Base-by-base conservation (phyloP, 2,888 invertebrate genomes). In the Acholoe squamosa region DNA sequence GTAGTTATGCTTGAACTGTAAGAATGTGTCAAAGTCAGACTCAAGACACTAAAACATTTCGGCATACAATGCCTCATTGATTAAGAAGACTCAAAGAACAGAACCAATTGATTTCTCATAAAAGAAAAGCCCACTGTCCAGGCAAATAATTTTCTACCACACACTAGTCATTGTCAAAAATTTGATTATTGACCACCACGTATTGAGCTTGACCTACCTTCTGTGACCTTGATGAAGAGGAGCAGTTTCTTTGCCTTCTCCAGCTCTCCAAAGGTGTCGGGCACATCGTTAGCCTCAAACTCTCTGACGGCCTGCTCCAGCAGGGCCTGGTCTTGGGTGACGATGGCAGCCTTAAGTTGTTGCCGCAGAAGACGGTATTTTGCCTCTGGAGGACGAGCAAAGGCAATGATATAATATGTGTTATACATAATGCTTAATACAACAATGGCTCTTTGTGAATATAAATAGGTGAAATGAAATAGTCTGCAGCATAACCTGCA, bases 291-390 rank as follows among this genome's bases (percentile, higher is more conserved):
- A 19, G 31, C 51, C 61, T 92, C 77, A 33, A 51, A 91, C 22
- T 91, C 84, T 14, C 88, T 14, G 33, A 92, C 91, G 67, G 91
- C 91, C 25, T 88, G 52, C 52, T 71, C 28, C n/a, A 92, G 43
- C 14, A 86, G 43, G 25, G 61, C 89, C 31, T 34, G 34, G 67
- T 92, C 91, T 52, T 91, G 80, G 12, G 92, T 89, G n/a, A 86
- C 33, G 34, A 92, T 92, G 25, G 92, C 92, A 5, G 89, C 91
- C 56, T 91, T 91, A 52, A 92, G 77, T 54, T 89, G 67, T 22
- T 91, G 84, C 10, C 86, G n/a, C n/a, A 67, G n/a, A 10, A 54
- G 16, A 16, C 56, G 67, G 54, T 90, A 56, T 43, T 89, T 89
- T 28, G 89, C 91, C 76, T 90, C 92, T 92, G 71, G 28, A 54